Percentiles rank a stretch among this genome's conserved stretches.
These are phyloP conservation scores for Metaphire vulgaris DNA, from an alignment of 1,140 invertebrate species.

Conservation along the genomic window DNA sequence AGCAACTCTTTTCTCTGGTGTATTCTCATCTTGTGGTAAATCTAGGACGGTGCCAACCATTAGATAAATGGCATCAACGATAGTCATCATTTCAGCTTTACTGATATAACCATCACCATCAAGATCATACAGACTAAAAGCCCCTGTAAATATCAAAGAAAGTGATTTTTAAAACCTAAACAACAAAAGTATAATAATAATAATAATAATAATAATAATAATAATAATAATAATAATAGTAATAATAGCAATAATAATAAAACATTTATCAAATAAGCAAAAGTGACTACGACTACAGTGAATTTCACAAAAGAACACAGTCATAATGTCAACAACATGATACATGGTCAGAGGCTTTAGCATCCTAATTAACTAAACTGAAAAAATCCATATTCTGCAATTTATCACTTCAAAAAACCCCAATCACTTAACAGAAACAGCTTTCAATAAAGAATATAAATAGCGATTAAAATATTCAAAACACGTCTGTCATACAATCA, in stretches of 20 bases:
- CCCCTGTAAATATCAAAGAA: slow-evolving; percentile 65
- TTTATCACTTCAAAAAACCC: too few species aligned
- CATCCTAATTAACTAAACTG: too few species aligned
- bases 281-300: too few species aligned
- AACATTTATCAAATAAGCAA: too few species aligned
- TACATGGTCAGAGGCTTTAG: too few species aligned
- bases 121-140: slow-evolving; percentile 91
- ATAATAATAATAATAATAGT: background rate
- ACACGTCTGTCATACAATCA: slow-evolving; percentile 51
- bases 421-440: too few species aligned
- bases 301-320: too few species aligned
- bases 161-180: background rate
- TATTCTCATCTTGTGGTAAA: slow-evolving; percentile 55
- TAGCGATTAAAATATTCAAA: too few species aligned
- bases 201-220: background rate
- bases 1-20: slow-evolving; percentile 56
- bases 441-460: too few species aligned
- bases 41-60: slow-evolving; percentile 76
- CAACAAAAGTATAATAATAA: background rate
- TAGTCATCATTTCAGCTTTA: slow-evolving; percentile 95
- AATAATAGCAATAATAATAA: background rate
- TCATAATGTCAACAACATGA: too few species aligned
- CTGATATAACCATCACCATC: slow-evolving; percentile 98
- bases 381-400: too few species aligned
- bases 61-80: slow-evolving; percentile 96